These are phyloP conservation scores for Leucoraja ocellata DNA, from an alignment of 2,797 vertebrate species.

Conservation along the genomic window DNA sequence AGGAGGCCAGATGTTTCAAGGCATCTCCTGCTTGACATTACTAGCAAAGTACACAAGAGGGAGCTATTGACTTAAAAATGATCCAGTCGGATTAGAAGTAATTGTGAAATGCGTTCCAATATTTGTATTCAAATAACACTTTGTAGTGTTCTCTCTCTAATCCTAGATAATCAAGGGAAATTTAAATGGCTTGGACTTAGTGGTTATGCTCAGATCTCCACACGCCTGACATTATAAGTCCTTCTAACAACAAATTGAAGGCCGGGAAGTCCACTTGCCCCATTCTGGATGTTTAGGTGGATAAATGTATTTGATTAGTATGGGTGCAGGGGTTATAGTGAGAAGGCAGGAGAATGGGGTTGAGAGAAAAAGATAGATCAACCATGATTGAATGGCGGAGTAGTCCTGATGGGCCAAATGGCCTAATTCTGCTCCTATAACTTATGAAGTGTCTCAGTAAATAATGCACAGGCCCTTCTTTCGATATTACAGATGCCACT, in stretches of 20 bases:
- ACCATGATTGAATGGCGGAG: too few species aligned
- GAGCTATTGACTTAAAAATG: slow-evolving; percentile 17
- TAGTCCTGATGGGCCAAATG: too few species aligned
- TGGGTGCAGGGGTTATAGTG: too few species aligned
- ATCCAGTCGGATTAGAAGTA: background rate
- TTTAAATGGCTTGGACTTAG: background rate
- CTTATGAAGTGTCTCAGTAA: background rate
- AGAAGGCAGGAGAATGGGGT: too few species aligned
- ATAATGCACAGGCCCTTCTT: background rate
- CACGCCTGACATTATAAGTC: background rate
- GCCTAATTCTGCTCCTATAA: too few species aligned
- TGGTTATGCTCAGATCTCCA: background rate
- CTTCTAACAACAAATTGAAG: background rate
- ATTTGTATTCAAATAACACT: background rate
- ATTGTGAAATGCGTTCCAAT: background rate
- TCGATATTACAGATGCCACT: background rate
- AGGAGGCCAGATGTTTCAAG: background rate
- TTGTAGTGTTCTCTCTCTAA: background rate
- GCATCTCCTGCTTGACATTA: background rate
- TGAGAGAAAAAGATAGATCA: too few species aligned
- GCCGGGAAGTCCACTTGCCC: background rate
- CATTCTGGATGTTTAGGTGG: background rate
- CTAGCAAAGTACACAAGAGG: slow-evolving; percentile 1
- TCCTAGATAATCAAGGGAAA: background rate
- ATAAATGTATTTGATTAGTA: too few species aligned